phyloP scores from a whole-genome alignment of 2,888 invertebrate species.

The Diaprepes abbreviatus region DNA sequence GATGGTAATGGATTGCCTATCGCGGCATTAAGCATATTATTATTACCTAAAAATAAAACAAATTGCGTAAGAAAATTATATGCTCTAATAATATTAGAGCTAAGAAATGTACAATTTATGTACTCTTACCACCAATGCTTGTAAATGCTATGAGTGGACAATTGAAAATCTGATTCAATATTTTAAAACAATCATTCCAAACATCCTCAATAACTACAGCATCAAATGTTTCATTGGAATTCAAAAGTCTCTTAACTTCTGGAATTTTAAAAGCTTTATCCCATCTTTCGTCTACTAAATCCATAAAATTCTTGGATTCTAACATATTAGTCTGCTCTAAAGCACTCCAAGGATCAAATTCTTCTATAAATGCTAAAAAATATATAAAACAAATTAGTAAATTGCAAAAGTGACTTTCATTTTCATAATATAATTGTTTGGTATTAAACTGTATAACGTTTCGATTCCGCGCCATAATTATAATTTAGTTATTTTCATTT shows the following conservation, averaged over 20 bases:
- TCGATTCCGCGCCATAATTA: no score
- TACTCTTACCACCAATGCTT: conserved; percentile 48
- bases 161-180: not conserved
- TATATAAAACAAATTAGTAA: no score
- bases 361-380: not conserved
- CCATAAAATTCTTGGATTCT: not conserved
- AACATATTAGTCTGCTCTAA: not conserved
- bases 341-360: not conserved
- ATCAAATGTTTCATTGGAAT: no score
- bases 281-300: not conserved
- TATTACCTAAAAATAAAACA: not conserved
- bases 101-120: conserved; percentile 49
- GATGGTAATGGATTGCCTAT: conserved; percentile 2
- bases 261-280: not conserved
- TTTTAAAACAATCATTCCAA: conserved; percentile 10
- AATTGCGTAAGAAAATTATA: not conserved
- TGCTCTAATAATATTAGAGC: no score
- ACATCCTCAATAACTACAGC: conserved; percentile 5
- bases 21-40: not conserved
- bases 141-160: conserved; percentile 1
- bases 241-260: no score
- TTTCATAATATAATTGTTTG: no score
- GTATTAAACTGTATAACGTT: no score
- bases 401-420: no score
- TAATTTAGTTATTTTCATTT: no score